phyloP scores from a whole-genome alignment of 2,113 vertebrate species.

The Lophura nycthemera region DNA sequence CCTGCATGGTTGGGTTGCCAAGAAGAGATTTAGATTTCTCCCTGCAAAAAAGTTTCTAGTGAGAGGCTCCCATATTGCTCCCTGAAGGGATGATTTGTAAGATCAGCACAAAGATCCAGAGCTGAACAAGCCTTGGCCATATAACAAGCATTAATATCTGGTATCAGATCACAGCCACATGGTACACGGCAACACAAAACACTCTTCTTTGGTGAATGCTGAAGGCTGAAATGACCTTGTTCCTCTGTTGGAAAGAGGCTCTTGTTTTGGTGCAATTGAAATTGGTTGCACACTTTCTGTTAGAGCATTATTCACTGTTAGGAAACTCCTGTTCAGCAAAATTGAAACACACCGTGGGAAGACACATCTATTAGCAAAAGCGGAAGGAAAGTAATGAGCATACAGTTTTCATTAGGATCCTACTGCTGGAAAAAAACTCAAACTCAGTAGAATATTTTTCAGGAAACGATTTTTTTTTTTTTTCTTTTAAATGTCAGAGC shows the following conservation, averaged over 20 bases:
- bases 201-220: not conserved
- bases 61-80: not conserved
- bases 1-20: no score
- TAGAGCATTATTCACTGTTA: not conserved
- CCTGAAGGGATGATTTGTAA: not conserved
- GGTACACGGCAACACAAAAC: not conserved
- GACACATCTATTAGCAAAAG: not conserved
- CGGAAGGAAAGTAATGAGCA: not conserved
- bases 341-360: not conserved
- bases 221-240: not conserved
- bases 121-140: not conserved
- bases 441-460: not conserved
- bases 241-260: not conserved
- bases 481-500: not conserved
- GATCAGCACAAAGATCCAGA: not conserved
- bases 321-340: not conserved
- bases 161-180: not conserved
- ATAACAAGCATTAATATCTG: not conserved
- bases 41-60: not conserved
- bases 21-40: not conserved
- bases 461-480: not conserved
- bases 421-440: not conserved
- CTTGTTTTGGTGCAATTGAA: not conserved
- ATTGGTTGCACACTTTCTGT: not conserved
- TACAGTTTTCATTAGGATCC: not conserved